Conservation (phyloP, 2,888 invertebrate genomes). For the Eupithecia centaureata region DNA sequence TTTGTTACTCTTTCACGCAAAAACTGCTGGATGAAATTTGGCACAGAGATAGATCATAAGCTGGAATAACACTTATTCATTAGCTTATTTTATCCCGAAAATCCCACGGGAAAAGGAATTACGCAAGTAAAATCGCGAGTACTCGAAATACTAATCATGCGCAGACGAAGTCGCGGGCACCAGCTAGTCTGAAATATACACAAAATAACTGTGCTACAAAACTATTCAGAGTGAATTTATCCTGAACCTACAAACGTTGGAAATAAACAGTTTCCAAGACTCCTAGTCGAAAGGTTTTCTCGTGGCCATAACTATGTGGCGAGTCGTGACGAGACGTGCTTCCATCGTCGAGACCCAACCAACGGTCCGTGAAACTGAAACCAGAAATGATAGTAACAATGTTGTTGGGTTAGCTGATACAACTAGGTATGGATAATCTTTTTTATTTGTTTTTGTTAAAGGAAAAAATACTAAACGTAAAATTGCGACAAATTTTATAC, state of each 20-base stretch:
- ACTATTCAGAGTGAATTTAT: not conserved
- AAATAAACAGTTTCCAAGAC: not conserved
- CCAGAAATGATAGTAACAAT: not conserved
- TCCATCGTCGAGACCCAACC: not conserved
- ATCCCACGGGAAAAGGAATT: too few relatives aligned
- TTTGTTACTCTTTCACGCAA: too few relatives aligned
- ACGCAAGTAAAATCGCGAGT: too few relatives aligned
- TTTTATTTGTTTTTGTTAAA: too few relatives aligned
- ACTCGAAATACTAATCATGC: too few relatives aligned
- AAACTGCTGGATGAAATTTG: too few relatives aligned
- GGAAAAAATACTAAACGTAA: too few relatives aligned
- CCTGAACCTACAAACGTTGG: not conserved
- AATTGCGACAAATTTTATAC: too few relatives aligned
- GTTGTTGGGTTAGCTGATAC: not conserved
- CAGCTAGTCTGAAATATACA: not conserved
- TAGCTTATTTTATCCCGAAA: too few relatives aligned
- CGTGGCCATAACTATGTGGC: constrained; percentile 1
- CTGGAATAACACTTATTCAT: too few relatives aligned
- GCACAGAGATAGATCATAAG: too few relatives aligned
- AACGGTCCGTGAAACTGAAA: not conserved
- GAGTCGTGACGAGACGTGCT: not conserved
- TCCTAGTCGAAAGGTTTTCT: not conserved
- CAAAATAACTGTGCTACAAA: not conserved
- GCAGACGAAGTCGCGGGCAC: too few relatives aligned
- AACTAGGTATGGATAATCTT: not conserved